These are phyloP conservation scores for Patella ulyssiponensis DNA, from an alignment of 2,888 invertebrate genomes.

Conservation along the genomic window DNA sequence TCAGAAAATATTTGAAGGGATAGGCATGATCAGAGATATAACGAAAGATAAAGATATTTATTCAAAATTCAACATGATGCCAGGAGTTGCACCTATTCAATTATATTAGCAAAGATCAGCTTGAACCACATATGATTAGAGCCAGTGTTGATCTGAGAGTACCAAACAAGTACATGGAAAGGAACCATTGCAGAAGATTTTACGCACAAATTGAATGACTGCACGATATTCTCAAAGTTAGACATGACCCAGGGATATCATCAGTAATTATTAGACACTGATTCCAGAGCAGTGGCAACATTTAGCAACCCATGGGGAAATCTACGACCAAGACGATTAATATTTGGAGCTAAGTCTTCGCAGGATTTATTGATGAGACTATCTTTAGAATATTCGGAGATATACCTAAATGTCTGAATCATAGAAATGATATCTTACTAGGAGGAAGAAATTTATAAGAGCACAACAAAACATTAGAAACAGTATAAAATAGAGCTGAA, in stretches of 20 bases:
- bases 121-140: constrained; percentile 27
- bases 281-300: not conserved
- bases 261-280: not conserved
- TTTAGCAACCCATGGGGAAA: not conserved
- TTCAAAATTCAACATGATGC: too few relatives aligned
- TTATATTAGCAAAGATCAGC: constrained; percentile 10
- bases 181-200: constrained; percentile 21
- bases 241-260: not conserved
- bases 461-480: not conserved
- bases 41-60: too few relatives aligned
- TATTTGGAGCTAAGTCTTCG: not conserved
- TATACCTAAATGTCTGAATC: not conserved
- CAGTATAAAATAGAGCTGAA: not conserved
- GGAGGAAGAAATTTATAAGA: not conserved
- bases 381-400: not conserved
- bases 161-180: constrained; percentile 22
- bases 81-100: too few relatives aligned
- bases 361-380: not conserved
- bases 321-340: not conserved
- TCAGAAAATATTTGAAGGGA: constrained; percentile 19
- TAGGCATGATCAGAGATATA: constrained; percentile 18
- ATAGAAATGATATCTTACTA: not conserved
- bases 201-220: constrained; percentile 1
- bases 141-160: constrained; percentile 23
- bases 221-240: not conserved